Conservation (phyloP, 2,888 invertebrate genomes). For the Hirtodrosophila histrioides region DNA sequence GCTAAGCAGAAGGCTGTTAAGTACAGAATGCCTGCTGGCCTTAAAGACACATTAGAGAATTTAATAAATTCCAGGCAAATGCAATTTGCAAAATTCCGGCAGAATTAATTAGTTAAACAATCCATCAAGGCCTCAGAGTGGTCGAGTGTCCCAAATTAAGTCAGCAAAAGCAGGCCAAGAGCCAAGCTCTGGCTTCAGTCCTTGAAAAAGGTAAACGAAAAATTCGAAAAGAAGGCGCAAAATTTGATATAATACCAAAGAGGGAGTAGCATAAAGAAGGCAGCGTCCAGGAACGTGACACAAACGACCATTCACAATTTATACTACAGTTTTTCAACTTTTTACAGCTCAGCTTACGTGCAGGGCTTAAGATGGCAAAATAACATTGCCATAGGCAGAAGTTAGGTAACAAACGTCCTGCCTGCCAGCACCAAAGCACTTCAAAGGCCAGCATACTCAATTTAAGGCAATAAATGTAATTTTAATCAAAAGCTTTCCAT, state of each 20-base stretch:
- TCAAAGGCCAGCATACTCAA: conserved; percentile 50
- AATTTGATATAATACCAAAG: conserved; percentile 6
- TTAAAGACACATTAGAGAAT: conserved; percentile 45
- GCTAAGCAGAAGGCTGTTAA: conserved; percentile 43
- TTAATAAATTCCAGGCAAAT: conserved; percentile 47
- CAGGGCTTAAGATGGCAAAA: conserved; percentile 2
- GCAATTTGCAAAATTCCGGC: conserved; percentile 48
- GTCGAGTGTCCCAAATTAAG: conserved; percentile 43
- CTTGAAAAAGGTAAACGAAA: conserved; percentile 26
- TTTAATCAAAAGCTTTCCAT: conserved; percentile 55
- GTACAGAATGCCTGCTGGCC: neutral
- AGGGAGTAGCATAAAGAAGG: conserved; percentile 1
- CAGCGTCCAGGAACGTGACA: conserved; percentile 17
- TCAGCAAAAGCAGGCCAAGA: conserved; percentile 18
- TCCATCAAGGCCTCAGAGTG: conserved; percentile 51
- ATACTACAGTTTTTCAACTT: conserved; percentile 4
- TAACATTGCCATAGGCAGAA: conserved; percentile 11
- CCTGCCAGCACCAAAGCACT: conserved; percentile 28
- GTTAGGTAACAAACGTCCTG: neutral
- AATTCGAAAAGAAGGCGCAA: conserved; percentile 10
- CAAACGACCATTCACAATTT: conserved; percentile 27
- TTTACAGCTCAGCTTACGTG: conserved; percentile 3
- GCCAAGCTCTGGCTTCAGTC: neutral
- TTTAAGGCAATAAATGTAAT: conserved; percentile 25
- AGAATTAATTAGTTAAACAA: conserved; percentile 68